These are phyloP conservation scores for Lasius platythorax DNA, from an alignment of 2,888 invertebrate species.

Conservation along the genomic window DNA sequence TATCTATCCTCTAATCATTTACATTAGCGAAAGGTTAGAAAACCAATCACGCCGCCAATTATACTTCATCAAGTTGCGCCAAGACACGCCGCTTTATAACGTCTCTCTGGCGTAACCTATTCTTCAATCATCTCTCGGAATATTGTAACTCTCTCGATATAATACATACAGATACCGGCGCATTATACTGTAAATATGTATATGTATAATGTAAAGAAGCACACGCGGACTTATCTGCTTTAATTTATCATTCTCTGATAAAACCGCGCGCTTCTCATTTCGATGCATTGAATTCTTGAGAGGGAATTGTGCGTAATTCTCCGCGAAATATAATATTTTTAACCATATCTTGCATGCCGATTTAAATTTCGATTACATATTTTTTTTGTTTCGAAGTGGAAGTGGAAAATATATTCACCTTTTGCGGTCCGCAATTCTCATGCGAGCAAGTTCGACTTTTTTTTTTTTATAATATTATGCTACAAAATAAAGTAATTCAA, in stretches of 20 bases:
- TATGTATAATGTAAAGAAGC: constrained; percentile 22
- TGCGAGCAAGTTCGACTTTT: no score
- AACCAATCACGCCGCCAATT: constrained; percentile 63
- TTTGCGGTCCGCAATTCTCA: no score
- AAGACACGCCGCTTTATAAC: constrained; percentile 22
- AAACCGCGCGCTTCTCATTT: constrained; percentile 38
- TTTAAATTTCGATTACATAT: constrained; percentile 9
- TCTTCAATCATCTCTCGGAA: constrained; percentile 51
- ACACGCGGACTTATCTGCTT: constrained; percentile 36
- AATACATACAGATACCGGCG: background rate
- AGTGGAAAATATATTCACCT: background rate
- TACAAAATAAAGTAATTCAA: no score
- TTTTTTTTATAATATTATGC: no score
- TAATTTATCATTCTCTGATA: constrained; percentile 53
- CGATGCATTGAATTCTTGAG: constrained; percentile 47
- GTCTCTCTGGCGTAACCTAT: constrained; percentile 40
- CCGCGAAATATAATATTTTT: constrained; percentile 33
- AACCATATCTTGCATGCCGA: background rate
- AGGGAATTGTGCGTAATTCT: constrained; percentile 27
- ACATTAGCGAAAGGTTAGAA: constrained; percentile 61
- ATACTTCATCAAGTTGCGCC: constrained; percentile 58
- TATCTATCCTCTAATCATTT: constrained; percentile 61
- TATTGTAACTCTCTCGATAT: constrained; percentile 36
- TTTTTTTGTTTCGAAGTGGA: background rate
- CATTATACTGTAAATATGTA: background rate